Percentiles rank a stretch among this genome's conserved stretches.
Evolutionary conservation across 2,113 vertebrate genomes (phyloP).

Genomic region (Perca schrenkii): DNA sequence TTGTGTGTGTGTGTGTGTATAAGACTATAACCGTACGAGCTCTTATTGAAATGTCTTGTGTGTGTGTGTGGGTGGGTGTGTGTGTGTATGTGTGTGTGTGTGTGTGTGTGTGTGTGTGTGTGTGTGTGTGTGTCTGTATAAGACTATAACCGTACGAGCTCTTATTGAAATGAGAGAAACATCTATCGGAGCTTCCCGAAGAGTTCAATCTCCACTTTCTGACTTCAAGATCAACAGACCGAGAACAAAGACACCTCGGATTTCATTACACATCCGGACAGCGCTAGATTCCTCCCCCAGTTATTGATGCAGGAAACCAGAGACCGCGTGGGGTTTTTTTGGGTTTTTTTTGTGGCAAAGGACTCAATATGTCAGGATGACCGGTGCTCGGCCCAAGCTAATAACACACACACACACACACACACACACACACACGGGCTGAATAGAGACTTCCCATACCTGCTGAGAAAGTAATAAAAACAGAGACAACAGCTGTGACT

Average conservation of each 20-base stretch:
- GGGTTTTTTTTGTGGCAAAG: slow-evolving; percentile 17
- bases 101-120: too few species aligned
- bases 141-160: too few species aligned
- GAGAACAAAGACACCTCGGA: slow-evolving; percentile 26
- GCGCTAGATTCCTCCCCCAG: slow-evolving; percentile 16
- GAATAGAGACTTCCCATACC: slow-evolving; percentile 53
- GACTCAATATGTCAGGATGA: slow-evolving; percentile 72
- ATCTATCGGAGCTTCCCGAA: too few species aligned
- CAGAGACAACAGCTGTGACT: slow-evolving; percentile 63
- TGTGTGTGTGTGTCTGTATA: too few species aligned
- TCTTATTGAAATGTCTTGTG: too few species aligned
- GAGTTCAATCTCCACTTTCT: neutral
- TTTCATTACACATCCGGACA: slow-evolving; percentile 64
- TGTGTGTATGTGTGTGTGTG: too few species aligned
- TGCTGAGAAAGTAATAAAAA: slow-evolving; percentile 72
- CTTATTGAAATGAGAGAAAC: too few species aligned
- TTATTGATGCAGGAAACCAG: slow-evolving; percentile 45
- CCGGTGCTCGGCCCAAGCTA: slow-evolving; percentile 53
- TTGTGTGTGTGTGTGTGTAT: too few species aligned
- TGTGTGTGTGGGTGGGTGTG: too few species aligned
- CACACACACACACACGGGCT: slow-evolving; percentile 10
- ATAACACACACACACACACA: slow-evolving; percentile 40
- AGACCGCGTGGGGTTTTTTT: neutral
- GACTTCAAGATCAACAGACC: neutral
- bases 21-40: too few species aligned